Evolutionary conservation across 2,113 vertebrate species (phyloP), one percentile per base, ranked within the genome.

Genomic region (Rhineura floridana): DNA sequence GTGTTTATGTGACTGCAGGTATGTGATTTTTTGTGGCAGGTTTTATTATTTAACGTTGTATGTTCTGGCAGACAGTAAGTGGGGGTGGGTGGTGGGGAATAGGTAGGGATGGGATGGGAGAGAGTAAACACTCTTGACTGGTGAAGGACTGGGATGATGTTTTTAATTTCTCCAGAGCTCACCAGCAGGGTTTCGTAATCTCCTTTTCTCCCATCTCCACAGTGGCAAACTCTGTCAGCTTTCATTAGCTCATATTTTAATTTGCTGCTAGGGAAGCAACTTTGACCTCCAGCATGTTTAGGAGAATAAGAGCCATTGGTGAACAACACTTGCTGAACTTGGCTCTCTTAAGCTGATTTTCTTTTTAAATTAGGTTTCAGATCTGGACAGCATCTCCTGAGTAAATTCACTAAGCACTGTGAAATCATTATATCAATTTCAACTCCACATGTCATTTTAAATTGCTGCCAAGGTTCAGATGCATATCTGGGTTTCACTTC

Each of bases 1-100:
- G 94, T 93, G 90, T 93, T 96, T 96, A 94, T 94, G 92, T 91
- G 93, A 95, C 93, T 1, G 0, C 90, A 95, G 78, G 77, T 93
- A 93, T 92, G 91, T 83, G 77, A 65, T 65, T 90, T 90, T 92
- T 3, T 4, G 81, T 87, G 0, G 21, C 86, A 88, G 89, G 75
- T 89, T 90, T 93, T 65, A 87, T 84, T 81, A 6, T 0, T 25
- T 36, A 81, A 94, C 85, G 83, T 85, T 69, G 83, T 87, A 1
- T 87, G n/a, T 93, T 91, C 94, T 91, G 85, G 80, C 78, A 91
- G 88, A 86, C 76, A 78, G 67, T 46, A 46, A 88, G 44, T 59
- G 79, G 76, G 2, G 0, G 77, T 11, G 21, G 69, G 62, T 76
- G n/a, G 79, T 30, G 13, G 8, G 8, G 59, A 39, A 59, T 23